These are phyloP conservation scores for Drosophila truncata DNA, from an alignment of 1,140 invertebrate genomes.

Conservation along the genomic window DNA sequence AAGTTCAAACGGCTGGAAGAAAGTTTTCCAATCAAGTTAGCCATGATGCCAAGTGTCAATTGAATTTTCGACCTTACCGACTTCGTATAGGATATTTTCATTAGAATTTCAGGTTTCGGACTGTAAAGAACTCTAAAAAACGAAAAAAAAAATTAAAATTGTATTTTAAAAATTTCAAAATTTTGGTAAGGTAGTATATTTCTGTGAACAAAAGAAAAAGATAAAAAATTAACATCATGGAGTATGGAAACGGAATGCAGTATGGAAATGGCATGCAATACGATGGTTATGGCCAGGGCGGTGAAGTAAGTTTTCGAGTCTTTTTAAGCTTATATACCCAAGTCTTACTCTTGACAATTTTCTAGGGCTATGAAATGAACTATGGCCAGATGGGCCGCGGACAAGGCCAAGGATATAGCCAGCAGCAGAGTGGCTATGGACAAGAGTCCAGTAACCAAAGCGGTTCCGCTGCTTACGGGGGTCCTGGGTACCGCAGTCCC, in stretches of 20 bases:
- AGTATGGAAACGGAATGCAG: conserved; percentile 60
- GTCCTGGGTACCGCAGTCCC: conserved; percentile 65
- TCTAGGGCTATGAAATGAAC: conserved; percentile 40
- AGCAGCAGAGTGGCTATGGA: conserved; percentile 35
- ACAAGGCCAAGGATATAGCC: conserved; percentile 23
- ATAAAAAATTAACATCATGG: conserved; percentile 37
- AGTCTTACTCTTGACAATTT: neutral
- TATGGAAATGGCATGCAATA: conserved; percentile 61
- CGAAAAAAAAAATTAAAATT: conserved; percentile 44
- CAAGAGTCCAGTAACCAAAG: conserved; percentile 45
- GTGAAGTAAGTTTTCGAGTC: conserved; percentile 23
- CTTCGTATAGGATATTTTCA: neutral
- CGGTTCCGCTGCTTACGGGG: conserved; percentile 53
- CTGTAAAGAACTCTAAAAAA: conserved; percentile 35
- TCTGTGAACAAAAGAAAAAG: neutral
- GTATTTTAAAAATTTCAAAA: conserved; percentile 22
- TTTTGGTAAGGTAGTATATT: conserved; percentile 4
- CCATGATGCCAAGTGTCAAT: conserved; percentile 21
- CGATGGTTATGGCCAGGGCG: conserved; percentile 46
- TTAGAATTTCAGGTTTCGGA: conserved; percentile 55
- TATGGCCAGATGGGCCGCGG: conserved; percentile 13
- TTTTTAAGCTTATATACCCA: rapidly evolving
- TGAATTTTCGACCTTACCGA: neutral
- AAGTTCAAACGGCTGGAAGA: neutral
- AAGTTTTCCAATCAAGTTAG: conserved; percentile 21